Percentiles rank a stretch among this genome's conserved stretches.
phyloP scores from a whole-genome alignment of 2,888 invertebrate genomes.

The Patella caerulea region DNA sequence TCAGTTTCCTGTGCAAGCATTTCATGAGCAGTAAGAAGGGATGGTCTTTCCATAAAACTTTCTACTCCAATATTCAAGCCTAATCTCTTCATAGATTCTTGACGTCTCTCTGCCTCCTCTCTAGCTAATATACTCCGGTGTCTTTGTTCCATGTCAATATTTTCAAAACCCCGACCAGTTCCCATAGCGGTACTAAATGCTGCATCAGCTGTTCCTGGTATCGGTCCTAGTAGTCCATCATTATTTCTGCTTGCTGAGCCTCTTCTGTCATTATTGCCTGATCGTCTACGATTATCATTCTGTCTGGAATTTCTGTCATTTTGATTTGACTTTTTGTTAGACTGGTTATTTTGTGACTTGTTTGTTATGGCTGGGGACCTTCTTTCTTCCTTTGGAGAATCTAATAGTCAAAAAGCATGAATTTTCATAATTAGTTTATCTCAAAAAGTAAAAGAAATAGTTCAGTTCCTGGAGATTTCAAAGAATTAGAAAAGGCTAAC shows the following conservation, averaged over 20 bases:
- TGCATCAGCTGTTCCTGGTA: neutral
- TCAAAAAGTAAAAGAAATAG: too few species aligned
- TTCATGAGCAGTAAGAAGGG: neutral
- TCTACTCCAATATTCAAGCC: neutral
- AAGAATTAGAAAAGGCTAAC: too few species aligned
- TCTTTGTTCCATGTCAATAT: neutral
- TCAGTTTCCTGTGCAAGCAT: neutral
- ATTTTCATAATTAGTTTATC: too few species aligned
- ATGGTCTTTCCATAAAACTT: neutral
- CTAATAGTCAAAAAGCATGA: neutral
- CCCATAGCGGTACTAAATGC: too few species aligned
- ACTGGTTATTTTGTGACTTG: neutral
- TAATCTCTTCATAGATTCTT: neutral
- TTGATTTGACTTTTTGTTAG: neutral
- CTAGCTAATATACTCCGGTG: neutral
- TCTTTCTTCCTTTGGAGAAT: neutral
- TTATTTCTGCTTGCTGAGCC: neutral
- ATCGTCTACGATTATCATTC: conserved; percentile 7
- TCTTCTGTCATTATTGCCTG: too few species aligned
- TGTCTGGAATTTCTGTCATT: neutral
- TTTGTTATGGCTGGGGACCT: neutral
- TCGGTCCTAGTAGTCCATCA: conserved; percentile 2
- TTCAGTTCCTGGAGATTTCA: too few species aligned
- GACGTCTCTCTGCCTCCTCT: neutral
- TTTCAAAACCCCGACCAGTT: too few species aligned